phyloP scores from a whole-genome alignment of 2,113 vertebrate genomes.

The Pipa parva region DNA sequence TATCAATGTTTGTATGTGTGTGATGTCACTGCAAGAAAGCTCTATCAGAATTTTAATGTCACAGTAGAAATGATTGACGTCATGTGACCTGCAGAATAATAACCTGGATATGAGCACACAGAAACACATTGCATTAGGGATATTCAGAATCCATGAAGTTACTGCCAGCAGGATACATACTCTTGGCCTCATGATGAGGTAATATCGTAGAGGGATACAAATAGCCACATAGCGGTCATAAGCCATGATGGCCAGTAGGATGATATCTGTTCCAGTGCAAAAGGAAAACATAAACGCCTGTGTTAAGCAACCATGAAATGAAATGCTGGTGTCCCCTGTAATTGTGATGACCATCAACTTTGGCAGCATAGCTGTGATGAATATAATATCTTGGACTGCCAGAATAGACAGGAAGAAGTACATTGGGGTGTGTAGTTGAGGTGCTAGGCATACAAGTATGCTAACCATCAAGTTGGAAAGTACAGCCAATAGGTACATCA shows the following conservation, averaged over 20 bases:
- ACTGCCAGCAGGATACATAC: conserved; percentile 1
- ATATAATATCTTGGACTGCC: neutral
- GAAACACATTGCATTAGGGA: neutral
- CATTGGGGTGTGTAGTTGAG: too few relatives aligned
- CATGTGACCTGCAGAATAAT: neutral
- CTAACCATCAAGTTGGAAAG: too few relatives aligned
- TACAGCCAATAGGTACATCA: too few relatives aligned
- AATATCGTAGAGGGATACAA: conserved; percentile 30
- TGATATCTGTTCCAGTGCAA: neutral
- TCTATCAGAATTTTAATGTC: neutral
- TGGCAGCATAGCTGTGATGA: neutral
- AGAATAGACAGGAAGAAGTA: neutral
- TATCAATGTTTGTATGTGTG: neutral
- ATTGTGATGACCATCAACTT: neutral
- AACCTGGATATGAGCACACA: neutral
- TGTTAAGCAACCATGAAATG: neutral
- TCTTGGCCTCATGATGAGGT: conserved; percentile 18
- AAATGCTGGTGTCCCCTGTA: neutral
- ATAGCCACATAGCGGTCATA: conserved; percentile 41
- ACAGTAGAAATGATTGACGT: conserved; percentile 2
- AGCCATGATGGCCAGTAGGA: conserved; percentile 9
- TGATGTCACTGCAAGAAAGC: neutral
- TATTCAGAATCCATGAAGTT: conserved; percentile 4
- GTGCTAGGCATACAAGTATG: too few relatives aligned
- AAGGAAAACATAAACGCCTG: conserved; percentile 5